A percentile compares a stretch with the other conserved stretches of the same genome.
Conservation (phyloP, 2,797 vertebrate species). For the Sebastes taczanowskii region DNA sequence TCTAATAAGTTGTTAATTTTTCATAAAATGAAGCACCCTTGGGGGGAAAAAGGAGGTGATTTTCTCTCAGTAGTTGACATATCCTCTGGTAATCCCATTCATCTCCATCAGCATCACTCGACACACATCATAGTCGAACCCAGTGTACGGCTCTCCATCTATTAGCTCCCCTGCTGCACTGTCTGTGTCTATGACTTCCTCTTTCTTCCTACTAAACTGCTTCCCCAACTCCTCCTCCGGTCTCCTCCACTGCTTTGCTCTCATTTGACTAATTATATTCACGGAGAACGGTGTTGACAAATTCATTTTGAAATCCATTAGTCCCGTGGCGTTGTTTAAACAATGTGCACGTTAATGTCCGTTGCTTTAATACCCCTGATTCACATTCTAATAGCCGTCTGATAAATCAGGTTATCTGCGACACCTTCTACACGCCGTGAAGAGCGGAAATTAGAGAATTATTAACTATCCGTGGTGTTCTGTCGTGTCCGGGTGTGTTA, state of each 20-base stretch:
- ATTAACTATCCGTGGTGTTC: constrained; percentile 79
- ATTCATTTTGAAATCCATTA: constrained; percentile 87
- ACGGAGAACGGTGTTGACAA: constrained; percentile 81
- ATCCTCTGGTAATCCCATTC: constrained; percentile 31
- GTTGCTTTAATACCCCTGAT: constrained; percentile 81
- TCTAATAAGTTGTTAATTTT: constrained; percentile 39
- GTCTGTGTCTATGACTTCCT: constrained; percentile 12
- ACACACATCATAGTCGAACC: not conserved
- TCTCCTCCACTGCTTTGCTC: constrained; percentile 64
- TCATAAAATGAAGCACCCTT: constrained; percentile 7
- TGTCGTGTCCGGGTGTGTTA: constrained; percentile 63
- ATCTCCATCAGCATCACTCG: constrained; percentile 17
- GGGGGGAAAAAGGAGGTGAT: not conserved
- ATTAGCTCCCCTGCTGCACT: not conserved
- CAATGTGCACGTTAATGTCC: constrained; percentile 83
- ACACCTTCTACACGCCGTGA: constrained; percentile 80
- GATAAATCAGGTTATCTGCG: constrained; percentile 86
- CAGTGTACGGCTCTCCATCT: not conserved
- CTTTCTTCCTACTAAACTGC: constrained; percentile 44
- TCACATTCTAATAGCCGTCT: constrained; percentile 83
- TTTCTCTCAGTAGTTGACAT: constrained; percentile 30
- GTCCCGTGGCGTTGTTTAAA: constrained; percentile 83
- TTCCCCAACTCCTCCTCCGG: constrained; percentile 40
- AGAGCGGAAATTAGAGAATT: constrained; percentile 85
- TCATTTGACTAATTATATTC: constrained; percentile 83